Percentiles rank a stretch among this genome's conserved stretches.
phyloP scores from a whole-genome alignment of 2,113 vertebrate genomes.

The Brevimyrus niger region DNA sequence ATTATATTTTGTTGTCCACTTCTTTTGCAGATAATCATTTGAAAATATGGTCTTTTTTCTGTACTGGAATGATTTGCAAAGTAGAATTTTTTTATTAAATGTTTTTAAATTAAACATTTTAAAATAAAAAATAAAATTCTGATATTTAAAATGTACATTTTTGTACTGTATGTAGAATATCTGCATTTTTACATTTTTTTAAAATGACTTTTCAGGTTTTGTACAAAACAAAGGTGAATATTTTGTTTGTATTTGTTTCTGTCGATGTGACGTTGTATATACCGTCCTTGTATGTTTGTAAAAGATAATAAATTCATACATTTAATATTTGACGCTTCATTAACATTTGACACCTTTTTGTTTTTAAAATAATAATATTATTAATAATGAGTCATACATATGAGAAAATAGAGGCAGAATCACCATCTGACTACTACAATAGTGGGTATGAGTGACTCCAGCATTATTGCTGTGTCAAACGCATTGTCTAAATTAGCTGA shows the following conservation, averaged over 20 bases:
- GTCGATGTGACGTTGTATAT: background rate
- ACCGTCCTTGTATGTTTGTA: conserved; percentile 6
- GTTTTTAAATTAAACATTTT: conserved; percentile 7
- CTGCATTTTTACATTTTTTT: background rate
- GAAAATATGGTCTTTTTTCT: background rate
- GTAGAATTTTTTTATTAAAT: background rate
- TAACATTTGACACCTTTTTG: background rate
- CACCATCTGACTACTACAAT: background rate
- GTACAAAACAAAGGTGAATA: background rate
- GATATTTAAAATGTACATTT: conserved; percentile 5
- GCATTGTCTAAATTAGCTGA: background rate
- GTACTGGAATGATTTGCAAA: background rate
- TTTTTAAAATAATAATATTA: background rate
- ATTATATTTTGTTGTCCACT: background rate
- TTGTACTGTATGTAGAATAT: background rate
- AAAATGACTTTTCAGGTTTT: conserved; percentile 7
- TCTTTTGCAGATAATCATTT: conserved; percentile 3
- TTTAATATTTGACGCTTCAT: background rate
- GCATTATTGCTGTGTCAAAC: background rate
- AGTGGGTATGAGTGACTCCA: background rate
- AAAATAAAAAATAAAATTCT: background rate
- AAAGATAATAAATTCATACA: conserved; percentile 21
- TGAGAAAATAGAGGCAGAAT: background rate
- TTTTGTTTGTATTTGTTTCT: background rate
- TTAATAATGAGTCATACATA: background rate